Evolutionary conservation across 2,113 vertebrate genomes (phyloP).

Genomic region (Poeciliopsis turrubarensis): DNA sequence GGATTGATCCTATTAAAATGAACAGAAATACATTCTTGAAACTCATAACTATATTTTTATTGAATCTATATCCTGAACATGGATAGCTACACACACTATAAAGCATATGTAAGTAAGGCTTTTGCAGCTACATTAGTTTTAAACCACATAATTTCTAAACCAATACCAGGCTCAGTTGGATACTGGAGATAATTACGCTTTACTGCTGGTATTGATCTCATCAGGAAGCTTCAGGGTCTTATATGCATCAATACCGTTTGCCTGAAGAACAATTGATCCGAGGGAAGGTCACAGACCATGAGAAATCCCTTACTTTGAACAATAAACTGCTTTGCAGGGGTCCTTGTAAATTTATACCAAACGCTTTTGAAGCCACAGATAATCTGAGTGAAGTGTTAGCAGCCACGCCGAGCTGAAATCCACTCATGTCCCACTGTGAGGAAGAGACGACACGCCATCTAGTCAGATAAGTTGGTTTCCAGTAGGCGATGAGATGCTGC

Average conservation of each 20-base stretch:
- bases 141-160: constrained; percentile 13
- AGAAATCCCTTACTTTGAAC: neutral
- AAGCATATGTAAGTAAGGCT: neutral
- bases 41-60: too few species aligned
- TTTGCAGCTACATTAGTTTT: constrained; percentile 6
- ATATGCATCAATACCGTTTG: constrained; percentile 16
- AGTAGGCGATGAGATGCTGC: constrained; percentile 48
- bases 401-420: constrained; percentile 1
- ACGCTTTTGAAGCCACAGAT: neutral
- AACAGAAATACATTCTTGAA: too few species aligned
- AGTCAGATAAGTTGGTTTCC: constrained; percentile 38
- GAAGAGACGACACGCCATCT: constrained; percentile 20
- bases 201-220: constrained; percentile 34
- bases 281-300: constrained; percentile 8
- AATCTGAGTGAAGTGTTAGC: constrained; percentile 15
- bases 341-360: neutral
- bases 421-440: constrained; percentile 6
- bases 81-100: neutral
- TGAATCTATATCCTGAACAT: neutral
- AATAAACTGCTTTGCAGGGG: neutral
- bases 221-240: constrained; percentile 26
- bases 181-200: constrained; percentile 31
- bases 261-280: constrained; percentile 9
- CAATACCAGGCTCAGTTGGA: constrained; percentile 18
- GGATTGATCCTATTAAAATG: too few species aligned